These are phyloP conservation scores for Cyclina sinensis DNA, from an alignment of 1,140 invertebrate species.

Conservation along the genomic window DNA sequence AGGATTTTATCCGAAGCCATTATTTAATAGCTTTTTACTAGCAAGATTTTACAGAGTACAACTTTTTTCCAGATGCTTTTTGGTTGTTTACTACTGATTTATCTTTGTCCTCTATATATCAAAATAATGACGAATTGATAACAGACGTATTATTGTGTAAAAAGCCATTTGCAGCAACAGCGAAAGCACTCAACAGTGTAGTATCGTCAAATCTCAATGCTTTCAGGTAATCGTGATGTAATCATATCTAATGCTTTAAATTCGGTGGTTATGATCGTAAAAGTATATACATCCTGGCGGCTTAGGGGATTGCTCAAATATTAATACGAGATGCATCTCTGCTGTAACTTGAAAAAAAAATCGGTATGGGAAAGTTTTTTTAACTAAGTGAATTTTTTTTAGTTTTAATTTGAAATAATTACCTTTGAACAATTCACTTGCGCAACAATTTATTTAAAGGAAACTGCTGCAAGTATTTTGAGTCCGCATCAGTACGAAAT, in stretches of 20 bases:
- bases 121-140: constrained; percentile 20
- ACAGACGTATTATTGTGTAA: constrained; percentile 27
- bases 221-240: constrained; percentile 28
- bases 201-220: constrained; percentile 8
- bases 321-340: neutral
- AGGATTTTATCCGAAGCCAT: too few relatives aligned
- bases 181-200: neutral
- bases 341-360: neutral
- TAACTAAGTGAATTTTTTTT: too few relatives aligned
- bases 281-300: constrained; percentile 22
- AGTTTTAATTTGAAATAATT: too few relatives aligned
- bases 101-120: neutral
- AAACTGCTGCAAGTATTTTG: too few relatives aligned
- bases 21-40: too few relatives aligned
- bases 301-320: neutral
- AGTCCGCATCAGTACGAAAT: too few relatives aligned
- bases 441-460: too few relatives aligned
- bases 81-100: too few relatives aligned
- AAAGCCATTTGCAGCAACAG: neutral
- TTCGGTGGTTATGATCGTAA: constrained; percentile 28
- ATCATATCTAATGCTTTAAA: constrained; percentile 48
- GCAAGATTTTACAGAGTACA: too few relatives aligned
- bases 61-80: too few relatives aligned
- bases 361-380: neutral
- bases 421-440: too few relatives aligned